phyloP scores from a whole-genome alignment of 2,113 vertebrate species.

The Heloderma charlesbogerti region DNA sequence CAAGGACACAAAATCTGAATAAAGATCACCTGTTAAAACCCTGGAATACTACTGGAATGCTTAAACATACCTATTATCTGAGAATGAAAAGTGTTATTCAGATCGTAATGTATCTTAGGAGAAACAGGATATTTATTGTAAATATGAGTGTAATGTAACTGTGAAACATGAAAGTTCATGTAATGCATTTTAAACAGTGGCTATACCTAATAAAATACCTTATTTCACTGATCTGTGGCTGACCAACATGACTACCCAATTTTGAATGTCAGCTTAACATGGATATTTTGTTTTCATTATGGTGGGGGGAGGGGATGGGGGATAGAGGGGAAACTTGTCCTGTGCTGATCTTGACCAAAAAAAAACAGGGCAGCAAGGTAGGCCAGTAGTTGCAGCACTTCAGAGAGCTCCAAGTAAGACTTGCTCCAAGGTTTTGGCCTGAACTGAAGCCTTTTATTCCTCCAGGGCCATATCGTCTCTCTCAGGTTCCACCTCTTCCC shows the following conservation, averaged over 20 bases:
- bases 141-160: not conserved
- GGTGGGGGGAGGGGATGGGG: fast-evolving
- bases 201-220: not conserved
- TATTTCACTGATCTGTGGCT: not conserved
- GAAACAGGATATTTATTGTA: not conserved
- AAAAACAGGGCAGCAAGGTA: no score
- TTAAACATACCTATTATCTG: not conserved
- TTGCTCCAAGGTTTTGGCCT: not conserved
- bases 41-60: not conserved
- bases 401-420: not conserved
- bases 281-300: not conserved
- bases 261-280: not conserved
- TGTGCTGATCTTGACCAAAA: not conserved
- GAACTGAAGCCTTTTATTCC: not conserved
- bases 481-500: not conserved
- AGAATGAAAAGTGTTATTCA: not conserved
- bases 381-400: not conserved
- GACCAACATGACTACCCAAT: not conserved
- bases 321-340: not conserved
- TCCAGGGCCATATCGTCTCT: not conserved
- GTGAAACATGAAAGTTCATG: not conserved
- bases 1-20: not conserved
- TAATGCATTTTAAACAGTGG: not conserved
- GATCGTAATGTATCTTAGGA: not conserved
- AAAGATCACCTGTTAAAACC: not conserved